Conservation (phyloP, 2,888 invertebrate species). For the Pelosia muscerda region DNA sequence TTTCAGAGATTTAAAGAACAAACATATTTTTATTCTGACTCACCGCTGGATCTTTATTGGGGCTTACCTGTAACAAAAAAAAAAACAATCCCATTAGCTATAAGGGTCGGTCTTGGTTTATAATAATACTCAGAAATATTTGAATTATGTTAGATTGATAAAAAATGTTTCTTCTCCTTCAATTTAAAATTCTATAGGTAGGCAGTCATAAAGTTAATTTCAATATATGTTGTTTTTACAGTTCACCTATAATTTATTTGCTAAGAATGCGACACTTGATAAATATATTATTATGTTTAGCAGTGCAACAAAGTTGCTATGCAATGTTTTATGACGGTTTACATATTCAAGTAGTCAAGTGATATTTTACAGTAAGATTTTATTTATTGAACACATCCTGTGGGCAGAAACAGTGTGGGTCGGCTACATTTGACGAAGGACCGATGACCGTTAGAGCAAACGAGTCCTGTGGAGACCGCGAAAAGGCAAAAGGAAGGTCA, state of each 20-base stretch:
- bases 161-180: not conserved
- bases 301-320: not conserved
- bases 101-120: slow-evolving; percentile 28
- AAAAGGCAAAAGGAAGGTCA: too few relatives aligned
- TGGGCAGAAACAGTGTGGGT: too few relatives aligned
- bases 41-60: slow-evolving; percentile 28
- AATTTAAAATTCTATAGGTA: not conserved
- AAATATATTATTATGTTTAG: not conserved
- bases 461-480: too few relatives aligned
- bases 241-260: not conserved
- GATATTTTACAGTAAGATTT: not conserved
- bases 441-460: too few relatives aligned
- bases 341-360: not conserved
- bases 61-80: slow-evolving; percentile 54
- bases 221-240: not conserved
- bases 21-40: slow-evolving; percentile 33
- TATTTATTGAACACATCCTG: too few relatives aligned
- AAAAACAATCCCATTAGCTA: slow-evolving; percentile 31
- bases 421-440: too few relatives aligned
- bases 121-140: slow-evolving; percentile 21
- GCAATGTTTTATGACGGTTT: slow-evolving; percentile 1
- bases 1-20: not conserved
- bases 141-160: not conserved
- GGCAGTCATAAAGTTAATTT: not conserved
- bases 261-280: too few relatives aligned